Evolutionary conservation across 2,888 invertebrate genomes (phyloP).

Genomic region (Stramonita haemastoma): DNA sequence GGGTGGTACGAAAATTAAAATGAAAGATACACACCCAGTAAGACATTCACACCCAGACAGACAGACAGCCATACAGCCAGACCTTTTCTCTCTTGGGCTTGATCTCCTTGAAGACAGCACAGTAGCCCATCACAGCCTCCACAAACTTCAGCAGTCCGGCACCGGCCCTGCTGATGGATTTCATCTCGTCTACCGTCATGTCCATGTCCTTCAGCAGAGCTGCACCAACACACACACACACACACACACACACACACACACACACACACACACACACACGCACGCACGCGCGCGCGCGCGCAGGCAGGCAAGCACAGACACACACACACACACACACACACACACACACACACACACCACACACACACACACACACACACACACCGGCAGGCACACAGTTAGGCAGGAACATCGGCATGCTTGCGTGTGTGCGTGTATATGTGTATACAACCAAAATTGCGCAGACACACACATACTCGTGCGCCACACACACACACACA

Average conservation of each 20-base stretch:
- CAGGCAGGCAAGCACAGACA: not conserved
- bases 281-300: not conserved
- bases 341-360: not conserved
- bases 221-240: conserved; percentile 33
- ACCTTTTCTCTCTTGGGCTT: conserved; percentile 58
- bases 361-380: not conserved
- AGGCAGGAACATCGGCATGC: too few species aligned
- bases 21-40: too few species aligned
- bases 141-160: conserved; percentile 90
- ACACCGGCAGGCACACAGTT: not conserved
- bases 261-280: not conserved
- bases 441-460: not conserved
- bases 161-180: conserved; percentile 88
- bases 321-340: not conserved
- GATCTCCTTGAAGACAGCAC: conserved; percentile 88
- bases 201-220: conserved; percentile 73
- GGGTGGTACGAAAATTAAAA: not conserved
- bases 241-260: not conserved
- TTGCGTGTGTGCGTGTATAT: not conserved
- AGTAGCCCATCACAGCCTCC: conserved; percentile 89
- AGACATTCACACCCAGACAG: not conserved
- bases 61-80: not conserved
- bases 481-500: not conserved
- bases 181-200: conserved; percentile 86
- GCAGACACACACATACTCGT: too few species aligned